A percentile compares a stretch with the other conserved stretches of the same genome.
Conservation (phyloP, 2,888 invertebrate genomes). For the Vannuccia rotundouncinata region DNA sequence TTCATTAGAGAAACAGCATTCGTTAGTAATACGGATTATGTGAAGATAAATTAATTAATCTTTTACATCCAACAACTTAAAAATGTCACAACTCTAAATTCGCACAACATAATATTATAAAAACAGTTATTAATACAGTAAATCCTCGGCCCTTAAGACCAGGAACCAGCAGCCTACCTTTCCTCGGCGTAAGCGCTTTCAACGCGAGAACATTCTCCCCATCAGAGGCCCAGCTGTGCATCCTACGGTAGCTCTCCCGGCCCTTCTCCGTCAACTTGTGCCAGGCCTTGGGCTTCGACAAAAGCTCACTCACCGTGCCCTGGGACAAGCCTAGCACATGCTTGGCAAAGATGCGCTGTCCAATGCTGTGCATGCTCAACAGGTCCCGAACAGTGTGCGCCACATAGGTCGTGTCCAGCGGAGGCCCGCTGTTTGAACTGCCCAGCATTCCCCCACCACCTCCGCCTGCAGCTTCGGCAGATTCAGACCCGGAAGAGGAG, state of each 20-base stretch:
- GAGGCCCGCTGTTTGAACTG: not conserved
- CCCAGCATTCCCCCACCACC: not conserved
- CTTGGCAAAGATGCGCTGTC: slow-evolving; percentile 94
- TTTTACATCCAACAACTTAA: too few relatives aligned
- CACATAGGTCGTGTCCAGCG: slow-evolving; percentile 80
- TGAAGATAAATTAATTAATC: too few relatives aligned
- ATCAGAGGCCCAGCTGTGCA: slow-evolving; percentile 98
- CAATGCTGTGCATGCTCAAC: slow-evolving; percentile 91
- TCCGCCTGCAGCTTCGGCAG: not conserved
- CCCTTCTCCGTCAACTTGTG: slow-evolving; percentile 99
- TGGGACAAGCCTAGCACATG: slow-evolving; percentile 88
- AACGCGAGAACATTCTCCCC: slow-evolving; percentile 91
- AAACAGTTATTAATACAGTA: too few relatives aligned
- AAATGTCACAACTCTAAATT: too few relatives aligned
- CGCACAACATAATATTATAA: too few relatives aligned
- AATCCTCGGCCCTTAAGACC: too few relatives aligned
- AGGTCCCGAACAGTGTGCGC: slow-evolving; percentile 84
- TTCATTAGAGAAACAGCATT: too few relatives aligned
- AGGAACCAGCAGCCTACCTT: slow-evolving; percentile 53
- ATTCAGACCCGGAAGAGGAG: slow-evolving; percentile 9
- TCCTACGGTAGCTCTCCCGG: slow-evolving; percentile 94
- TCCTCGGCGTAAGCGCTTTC: slow-evolving; percentile 76
- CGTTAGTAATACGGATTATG: too few relatives aligned
- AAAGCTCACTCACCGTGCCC: slow-evolving; percentile 92
- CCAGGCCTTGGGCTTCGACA: slow-evolving; percentile 98